Percentiles rank a stretch among this genome's conserved stretches.
Conservation (phyloP, 2,797 vertebrate species). For the Chaetodon trifasciatus region DNA sequence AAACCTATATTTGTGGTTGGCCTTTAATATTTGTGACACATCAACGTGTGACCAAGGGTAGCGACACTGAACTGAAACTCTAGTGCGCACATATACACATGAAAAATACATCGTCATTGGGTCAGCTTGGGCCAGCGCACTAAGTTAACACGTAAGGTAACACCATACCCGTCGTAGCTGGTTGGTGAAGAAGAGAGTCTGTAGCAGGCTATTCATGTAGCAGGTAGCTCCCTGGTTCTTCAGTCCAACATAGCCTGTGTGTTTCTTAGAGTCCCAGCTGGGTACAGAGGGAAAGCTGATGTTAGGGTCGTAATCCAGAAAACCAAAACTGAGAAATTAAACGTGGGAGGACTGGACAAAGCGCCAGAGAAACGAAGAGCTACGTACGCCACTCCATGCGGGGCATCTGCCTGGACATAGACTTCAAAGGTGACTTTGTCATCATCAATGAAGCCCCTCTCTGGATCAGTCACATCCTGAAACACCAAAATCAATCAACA, state of each 20-base stretch:
- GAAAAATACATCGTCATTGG: background rate
- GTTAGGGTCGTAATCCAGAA: conserved; percentile 18
- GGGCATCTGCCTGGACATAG: conserved; percentile 97
- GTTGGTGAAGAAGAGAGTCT: conserved; percentile 99
- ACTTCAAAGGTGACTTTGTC: conserved; percentile 99
- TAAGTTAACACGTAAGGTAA: background rate
- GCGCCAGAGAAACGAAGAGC: background rate
- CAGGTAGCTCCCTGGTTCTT: conserved; percentile 99
- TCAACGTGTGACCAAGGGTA: background rate
- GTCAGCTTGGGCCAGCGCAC: background rate
- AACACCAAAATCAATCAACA: conserved; percentile 27
- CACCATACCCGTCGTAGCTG: conserved; percentile 94
- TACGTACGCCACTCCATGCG: conserved; percentile 98
- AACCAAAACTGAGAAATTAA: background rate
- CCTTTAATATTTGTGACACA: background rate
- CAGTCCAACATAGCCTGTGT: conserved; percentile 98
- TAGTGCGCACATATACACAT: background rate
- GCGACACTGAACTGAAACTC: background rate
- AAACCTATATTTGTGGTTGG: background rate
- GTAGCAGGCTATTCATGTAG: conserved; percentile 99
- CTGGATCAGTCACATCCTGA: conserved; percentile 98
- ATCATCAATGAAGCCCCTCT: conserved; percentile 97
- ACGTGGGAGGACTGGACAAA: background rate
- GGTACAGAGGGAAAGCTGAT: conserved; percentile 39
- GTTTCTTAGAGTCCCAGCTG: conserved; percentile 99